Conservation (phyloP, 2,888 invertebrate genomes). For the Heteromyza rotundicornis region DNA sequence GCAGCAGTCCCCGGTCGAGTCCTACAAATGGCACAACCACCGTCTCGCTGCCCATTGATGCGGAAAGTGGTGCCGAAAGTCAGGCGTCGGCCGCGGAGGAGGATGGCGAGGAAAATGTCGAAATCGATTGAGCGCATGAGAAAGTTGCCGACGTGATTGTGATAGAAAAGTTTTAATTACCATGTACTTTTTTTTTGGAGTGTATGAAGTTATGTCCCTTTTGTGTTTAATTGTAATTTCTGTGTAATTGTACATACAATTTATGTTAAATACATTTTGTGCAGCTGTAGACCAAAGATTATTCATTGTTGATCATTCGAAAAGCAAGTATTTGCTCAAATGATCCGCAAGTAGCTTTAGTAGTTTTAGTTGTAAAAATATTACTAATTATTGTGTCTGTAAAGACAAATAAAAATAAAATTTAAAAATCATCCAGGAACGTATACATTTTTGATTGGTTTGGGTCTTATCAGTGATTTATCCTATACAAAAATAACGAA, state of each 20-base stretch:
- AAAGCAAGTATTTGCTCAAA: too few relatives aligned
- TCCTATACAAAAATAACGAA: too few relatives aligned
- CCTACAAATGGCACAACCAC: conserved; percentile 31
- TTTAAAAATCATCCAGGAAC: too few relatives aligned
- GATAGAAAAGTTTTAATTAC: conserved; percentile 26
- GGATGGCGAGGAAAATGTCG: conserved; percentile 62
- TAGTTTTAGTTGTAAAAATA: too few relatives aligned
- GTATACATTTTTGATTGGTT: too few relatives aligned
- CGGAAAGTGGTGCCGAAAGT: conserved; percentile 46
- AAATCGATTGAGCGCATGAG: conserved; percentile 54
- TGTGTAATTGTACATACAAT: not conserved
- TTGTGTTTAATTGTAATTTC: not conserved
- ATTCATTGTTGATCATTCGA: too few relatives aligned
- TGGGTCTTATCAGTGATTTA: too few relatives aligned
- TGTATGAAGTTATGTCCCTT: not conserved
- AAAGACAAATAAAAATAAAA: too few relatives aligned
- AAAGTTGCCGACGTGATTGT: conserved; percentile 24
- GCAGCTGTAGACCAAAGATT: not conserved
- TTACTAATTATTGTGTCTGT: too few relatives aligned
- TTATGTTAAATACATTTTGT: not conserved
- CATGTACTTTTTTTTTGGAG: too few relatives aligned
- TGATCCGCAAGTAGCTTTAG: too few relatives aligned
- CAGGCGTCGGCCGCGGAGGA: conserved; percentile 42
- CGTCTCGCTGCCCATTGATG: conserved; percentile 25
- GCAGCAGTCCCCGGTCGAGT: conserved; percentile 38